Conservation (phyloP, 2,113 vertebrate species). For the Lontra canadensis region DNA sequence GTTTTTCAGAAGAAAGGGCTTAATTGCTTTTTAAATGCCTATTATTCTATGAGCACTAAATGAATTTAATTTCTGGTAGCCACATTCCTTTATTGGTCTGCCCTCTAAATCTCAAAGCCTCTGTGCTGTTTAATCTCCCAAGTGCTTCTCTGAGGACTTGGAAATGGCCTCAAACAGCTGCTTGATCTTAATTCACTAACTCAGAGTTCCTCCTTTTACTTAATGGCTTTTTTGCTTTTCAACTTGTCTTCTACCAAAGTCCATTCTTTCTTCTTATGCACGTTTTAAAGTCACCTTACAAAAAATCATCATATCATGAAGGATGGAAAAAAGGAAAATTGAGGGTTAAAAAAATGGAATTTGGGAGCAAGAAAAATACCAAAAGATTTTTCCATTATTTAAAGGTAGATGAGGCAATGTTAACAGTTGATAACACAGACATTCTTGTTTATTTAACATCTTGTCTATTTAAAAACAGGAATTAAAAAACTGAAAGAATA, state of each 20-base stretch:
- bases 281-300: conserved; percentile 41
- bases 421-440: not conserved
- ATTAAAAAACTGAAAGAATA: not conserved
- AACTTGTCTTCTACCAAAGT: not conserved
- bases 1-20: conserved; percentile 35
- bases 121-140: conserved; percentile 5
- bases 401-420: not conserved
- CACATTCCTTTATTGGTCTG: conserved; percentile 46
- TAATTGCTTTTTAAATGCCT: conserved; percentile 51
- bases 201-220: not conserved
- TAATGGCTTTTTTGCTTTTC: not conserved
- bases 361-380: not conserved
- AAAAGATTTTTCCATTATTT: not conserved
- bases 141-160: not conserved
- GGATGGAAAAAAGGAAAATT: not conserved
- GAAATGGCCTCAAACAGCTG: not conserved
- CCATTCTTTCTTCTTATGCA: not conserved
- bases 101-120: not conserved
- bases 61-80: conserved; percentile 54
- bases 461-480: not conserved
- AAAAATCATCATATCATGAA: not conserved
- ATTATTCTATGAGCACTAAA: conserved; percentile 45
- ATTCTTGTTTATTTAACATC: not conserved
- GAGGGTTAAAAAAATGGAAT: conserved; percentile 17
- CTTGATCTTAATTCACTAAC: not conserved